These are phyloP conservation scores for Polymixis lichenea DNA, from an alignment of 2,888 invertebrate genomes.

Conservation along the genomic window DNA sequence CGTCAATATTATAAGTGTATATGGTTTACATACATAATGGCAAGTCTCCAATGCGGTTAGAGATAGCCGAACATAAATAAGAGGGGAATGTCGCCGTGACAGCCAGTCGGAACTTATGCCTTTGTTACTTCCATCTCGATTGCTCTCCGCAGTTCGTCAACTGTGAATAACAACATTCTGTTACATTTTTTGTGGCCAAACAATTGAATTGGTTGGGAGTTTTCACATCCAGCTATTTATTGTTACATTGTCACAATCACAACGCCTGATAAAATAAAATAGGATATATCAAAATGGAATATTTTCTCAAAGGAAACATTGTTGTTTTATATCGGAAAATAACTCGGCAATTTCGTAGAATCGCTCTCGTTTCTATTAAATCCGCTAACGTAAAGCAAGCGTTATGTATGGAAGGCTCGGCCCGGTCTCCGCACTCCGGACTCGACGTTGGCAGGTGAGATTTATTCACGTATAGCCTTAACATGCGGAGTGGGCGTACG, in stretches of 20 bases:
- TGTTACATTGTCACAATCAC: conserved; percentile 59
- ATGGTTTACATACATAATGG: conserved; percentile 54
- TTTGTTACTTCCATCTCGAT: conserved; percentile 60
- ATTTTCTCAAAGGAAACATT: conserved; percentile 50
- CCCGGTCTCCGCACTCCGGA: conserved; percentile 35
- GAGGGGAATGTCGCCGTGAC: conserved; percentile 54
- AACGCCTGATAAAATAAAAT: conserved; percentile 53
- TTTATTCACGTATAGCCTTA: conserved; percentile 81
- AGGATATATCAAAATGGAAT: conserved; percentile 51
- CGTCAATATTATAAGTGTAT: conserved; percentile 54
- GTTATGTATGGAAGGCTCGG: conserved; percentile 59
- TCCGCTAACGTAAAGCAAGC: conserved; percentile 57
- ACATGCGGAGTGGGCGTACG: conserved; percentile 82
- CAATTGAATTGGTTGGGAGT: conserved; percentile 76
- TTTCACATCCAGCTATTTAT: conserved; percentile 68
- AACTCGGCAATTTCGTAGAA: conserved; percentile 50
- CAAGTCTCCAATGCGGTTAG: conserved; percentile 51
- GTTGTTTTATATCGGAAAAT: conserved; percentile 52
- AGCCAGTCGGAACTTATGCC: conserved; percentile 59
- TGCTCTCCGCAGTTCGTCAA: conserved; percentile 64
- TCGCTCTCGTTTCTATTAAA: conserved; percentile 61
- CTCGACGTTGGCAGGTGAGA: conserved; percentile 80
- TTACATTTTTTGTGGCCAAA: conserved; percentile 67
- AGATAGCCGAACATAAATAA: conserved; percentile 52
- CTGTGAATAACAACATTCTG: conserved; percentile 62